Evolutionary conservation across 1,140 invertebrate genomes (phyloP).

Genomic region (Chironomus striatipennis): DNA sequence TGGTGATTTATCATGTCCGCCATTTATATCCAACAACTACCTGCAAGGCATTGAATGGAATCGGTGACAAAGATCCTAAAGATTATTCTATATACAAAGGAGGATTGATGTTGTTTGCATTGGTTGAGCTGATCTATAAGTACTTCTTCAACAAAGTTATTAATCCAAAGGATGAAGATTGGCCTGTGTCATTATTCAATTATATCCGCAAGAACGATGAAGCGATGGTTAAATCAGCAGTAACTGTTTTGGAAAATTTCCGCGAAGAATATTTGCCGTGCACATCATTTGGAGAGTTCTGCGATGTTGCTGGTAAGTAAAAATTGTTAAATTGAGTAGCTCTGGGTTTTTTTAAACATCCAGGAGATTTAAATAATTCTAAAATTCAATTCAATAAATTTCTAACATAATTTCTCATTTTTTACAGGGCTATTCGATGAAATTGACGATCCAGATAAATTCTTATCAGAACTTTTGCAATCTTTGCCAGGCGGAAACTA

Average conservation of each 20-base stretch:
- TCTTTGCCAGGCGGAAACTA: constrained; percentile 31
- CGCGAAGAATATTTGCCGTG: constrained; percentile 85
- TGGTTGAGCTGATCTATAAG: constrained; percentile 67
- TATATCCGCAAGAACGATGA: constrained; percentile 93
- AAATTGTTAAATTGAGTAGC: no score
- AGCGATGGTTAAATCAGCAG: constrained; percentile 74
- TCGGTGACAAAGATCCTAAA: constrained; percentile 46
- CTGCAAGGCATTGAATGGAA: constrained; percentile 43
- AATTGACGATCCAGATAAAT: constrained; percentile 37
- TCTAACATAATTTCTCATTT: background rate
- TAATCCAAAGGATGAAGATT: constrained; percentile 66
- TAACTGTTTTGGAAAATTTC: constrained; percentile 69
- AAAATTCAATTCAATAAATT: background rate
- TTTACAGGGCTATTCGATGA: constrained; percentile 34
- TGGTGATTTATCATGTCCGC: constrained; percentile 72
- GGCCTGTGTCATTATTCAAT: constrained; percentile 81
- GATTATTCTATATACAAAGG: constrained; percentile 80
- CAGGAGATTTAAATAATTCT: constrained; percentile 7
- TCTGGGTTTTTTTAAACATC: no score
- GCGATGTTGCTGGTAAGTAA: constrained; percentile 65
- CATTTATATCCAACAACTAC: constrained; percentile 45
- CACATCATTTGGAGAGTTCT: constrained; percentile 81
- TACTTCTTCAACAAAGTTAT: constrained; percentile 59
- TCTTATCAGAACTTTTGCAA: constrained; percentile 36
- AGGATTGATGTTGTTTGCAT: constrained; percentile 73